Evolutionary conservation across 2,888 invertebrate genomes (phyloP), one percentile per base, ranked within the genome.

Genomic region (Caradrina kadenii): DNA sequence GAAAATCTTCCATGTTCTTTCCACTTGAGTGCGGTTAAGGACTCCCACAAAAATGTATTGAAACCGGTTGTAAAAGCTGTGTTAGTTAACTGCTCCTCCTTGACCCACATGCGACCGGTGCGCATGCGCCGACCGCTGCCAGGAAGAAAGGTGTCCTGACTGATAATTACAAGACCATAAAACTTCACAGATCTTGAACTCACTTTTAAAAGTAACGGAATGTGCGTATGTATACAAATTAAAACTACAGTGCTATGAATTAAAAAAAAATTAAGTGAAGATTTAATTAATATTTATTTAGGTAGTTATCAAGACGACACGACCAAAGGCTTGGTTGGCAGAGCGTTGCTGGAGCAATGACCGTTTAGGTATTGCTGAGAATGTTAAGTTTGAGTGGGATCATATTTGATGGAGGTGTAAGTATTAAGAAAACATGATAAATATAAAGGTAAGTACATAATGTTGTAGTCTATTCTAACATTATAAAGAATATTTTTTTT

Each of bases 41-140:
- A 74, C 72, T 78, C 79, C 63, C 63, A 86, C 77, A 87, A 88
- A 88, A 86, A 82, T 69, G 65, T 78, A 80, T 71, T 75, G 79
- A 80, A 93, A 94, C 93, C 93, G 91, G 94, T 93, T 91, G 84
- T 88, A 90, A 90, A 87, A 90, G 90, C 85, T 83, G 88, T 86
- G 11, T 45, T 42, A 42, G 87, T 88, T 85, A 82, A 89, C 83
- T 84, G 84, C 90, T 87, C 90, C 91, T 92, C 94, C 94, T 94
- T 94, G 94, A 94, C 94, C 93, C 80, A 93, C 85, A 88, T 89
- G 77, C 70, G 64, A 79, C 85, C 80, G 71, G 84, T 86, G 80
- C 55, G 55, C 70, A 45, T 15, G 70, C 62, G 65, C 55, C 58
- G 56, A 79, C 42, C 56, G 84, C 39, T 39, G 79, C 86, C 65